Evolutionary conservation across 1,140 invertebrate species (phyloP), one percentile per base, ranked within the genome.

Genomic region (Tetragnatha versicolor): DNA sequence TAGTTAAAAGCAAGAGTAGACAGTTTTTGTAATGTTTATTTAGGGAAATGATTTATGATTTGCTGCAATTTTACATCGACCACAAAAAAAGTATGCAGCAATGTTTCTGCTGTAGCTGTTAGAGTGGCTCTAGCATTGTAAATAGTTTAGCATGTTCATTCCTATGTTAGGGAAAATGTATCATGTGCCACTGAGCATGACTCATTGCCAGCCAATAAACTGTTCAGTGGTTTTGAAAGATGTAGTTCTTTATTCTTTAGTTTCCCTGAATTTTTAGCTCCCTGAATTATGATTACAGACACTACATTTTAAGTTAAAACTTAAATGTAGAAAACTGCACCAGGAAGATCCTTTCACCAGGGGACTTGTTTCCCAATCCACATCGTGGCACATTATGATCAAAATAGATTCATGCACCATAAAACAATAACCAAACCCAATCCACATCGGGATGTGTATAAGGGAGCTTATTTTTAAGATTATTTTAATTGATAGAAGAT

Each of bases 151-250:
- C 72, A 75, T 75, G 39, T 75, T 73, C 55, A 73, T 73, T 75
- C 72, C 72, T 58, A 61, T 75, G 55, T 75, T 58, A 75, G 72
- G 72, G 72, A 75, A 42, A 75, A 45, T 75, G 72, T 75, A 75
- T 60, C 39, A 63, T 63, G 72, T 75, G 72, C 72, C 72, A 75
- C 72, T 75, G 72, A 73, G 69, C 69, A 22, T 60, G 27, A 75
- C 72, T 75, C 72, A 75, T 73, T 75, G 72, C 72, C 72, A 75
- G 72, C 72, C 58, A 75, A 75, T 75, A 75, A 75, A 75, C 22
- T 75, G 72, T 75, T 75, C 72, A 75, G 72, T 75, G 72, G 51
- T 42, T 75, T 75, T 75, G 72, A 75, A 61, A 33, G 29, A 35
- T 55, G 49, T 53, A 17, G 33, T 14, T 17, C 55, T 55, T 37